These are phyloP conservation scores for Clepsis dumicolana DNA, from an alignment of 2,888 invertebrate species.

Conservation along the genomic window DNA sequence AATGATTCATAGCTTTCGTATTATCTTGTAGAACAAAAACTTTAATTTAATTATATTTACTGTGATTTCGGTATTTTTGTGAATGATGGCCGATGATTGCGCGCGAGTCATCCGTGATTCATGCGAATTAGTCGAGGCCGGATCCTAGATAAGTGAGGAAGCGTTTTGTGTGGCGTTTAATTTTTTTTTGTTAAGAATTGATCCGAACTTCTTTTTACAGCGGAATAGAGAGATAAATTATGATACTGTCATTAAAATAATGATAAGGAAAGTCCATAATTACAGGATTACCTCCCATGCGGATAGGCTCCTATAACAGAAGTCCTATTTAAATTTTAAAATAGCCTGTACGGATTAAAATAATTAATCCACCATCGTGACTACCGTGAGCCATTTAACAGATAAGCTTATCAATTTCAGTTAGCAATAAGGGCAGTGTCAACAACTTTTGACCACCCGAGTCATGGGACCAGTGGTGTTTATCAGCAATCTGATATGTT, in stretches of 20 bases:
- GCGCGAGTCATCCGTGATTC: constrained; percentile 35
- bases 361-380: background rate
- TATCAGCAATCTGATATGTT: constrained; percentile 40
- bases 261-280: background rate
- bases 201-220: too few species aligned
- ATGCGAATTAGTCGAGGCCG: constrained; percentile 16
- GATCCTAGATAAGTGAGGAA: constrained; percentile 7
- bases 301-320: too few species aligned
- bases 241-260: constrained; percentile 3
- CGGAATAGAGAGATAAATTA: too few species aligned
- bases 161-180: background rate
- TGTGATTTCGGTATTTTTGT: constrained; percentile 12
- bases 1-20: constrained; percentile 15
- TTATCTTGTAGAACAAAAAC: constrained; percentile 14
- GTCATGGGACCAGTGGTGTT: constrained; percentile 34
- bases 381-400: background rate
- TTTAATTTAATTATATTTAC: constrained; percentile 9
- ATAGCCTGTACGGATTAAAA: background rate
- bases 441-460: constrained; percentile 37
- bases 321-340: background rate
- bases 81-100: constrained; percentile 7
- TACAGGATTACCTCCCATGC: too few species aligned
- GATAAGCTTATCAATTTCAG: constrained; percentile 37
- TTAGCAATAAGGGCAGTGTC: constrained; percentile 30
- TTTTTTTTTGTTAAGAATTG: too few species aligned